Base-by-base conservation (phyloP, 1,140 invertebrate genomes). In the Drosophila mayri region DNA sequence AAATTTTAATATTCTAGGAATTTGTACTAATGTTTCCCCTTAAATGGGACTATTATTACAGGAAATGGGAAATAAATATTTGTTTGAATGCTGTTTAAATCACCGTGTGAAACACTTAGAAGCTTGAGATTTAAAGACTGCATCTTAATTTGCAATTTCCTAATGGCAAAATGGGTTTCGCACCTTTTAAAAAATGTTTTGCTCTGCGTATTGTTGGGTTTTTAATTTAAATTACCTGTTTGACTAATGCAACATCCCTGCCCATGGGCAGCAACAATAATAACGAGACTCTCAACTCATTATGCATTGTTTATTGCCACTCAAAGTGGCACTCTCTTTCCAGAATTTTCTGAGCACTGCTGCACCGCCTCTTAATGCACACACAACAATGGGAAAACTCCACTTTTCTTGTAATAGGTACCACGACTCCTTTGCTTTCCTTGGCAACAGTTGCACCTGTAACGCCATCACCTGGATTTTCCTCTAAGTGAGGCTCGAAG, bases 231-330 rank as follows among this genome's bases (percentile, higher is more conserved):
- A 72, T 72, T 72, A 72, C 66, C 67, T 72, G 70, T 72, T 72
- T 72, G 52, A 37, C 52, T 72, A 72, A 72, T 72, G 66, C 43
- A 72, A 55, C 35, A 44, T 18, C 70, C 50, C 44, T 41, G 68
- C 30, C 28, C 12, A 28, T 18, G 40, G 60, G 18, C 50, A 14
- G 20, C 52, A 60, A 50, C 67, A 59, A 71, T 44, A 72, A 72
- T 41, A 72, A 50, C 52, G 18, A 59, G 66, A 37, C 67, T 71
- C 67, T 72, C 70, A 49, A 60, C 70, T 72, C 66, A 72, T 72
- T 72, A 72, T 72, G 54, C 70, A 72, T 72, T 72, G 70, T 72
- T 72, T 72, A 72, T 72, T 72, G 70, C 70, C 70, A 72, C 70
- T 72, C 70, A 72, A 72, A 72, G 66, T 59, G 20, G 37, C 52